Evolutionary conservation across 53 echinoderm and acorn worm species (phyloP), one percentile per base, ranked within the genome.

Genomic region (Henricia sp.): DNA sequence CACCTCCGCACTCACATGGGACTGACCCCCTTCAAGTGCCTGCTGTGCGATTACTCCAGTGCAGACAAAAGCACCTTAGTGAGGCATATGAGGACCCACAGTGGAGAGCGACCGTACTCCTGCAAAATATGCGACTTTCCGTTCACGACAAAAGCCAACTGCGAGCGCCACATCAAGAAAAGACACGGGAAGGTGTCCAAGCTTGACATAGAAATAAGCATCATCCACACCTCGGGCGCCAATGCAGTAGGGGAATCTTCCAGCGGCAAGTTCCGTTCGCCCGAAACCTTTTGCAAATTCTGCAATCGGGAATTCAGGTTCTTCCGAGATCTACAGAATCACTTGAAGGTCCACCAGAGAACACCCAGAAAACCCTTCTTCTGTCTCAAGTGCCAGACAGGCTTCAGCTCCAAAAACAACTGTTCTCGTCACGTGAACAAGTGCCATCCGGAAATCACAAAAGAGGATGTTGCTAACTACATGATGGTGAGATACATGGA

Each of bases 51-150:
- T 29, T 99, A 99, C 85, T 92, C 99, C n/a, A 99, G 99, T 75
- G 99, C 99, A 46, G 99, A 99, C 50, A 99, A 99, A 74, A 99
- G 99, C 72, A 99, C 99, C 57, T 72, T 99, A 30, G 94, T 99
- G 2, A 84, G 99, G 32, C 99, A 99, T 56, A 99, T 99, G 99
- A 85, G 99, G 41, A 99, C 99, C 38, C 99, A 99, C 87, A 99
- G 94, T 71, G 99, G 99, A 50, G 99, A 99, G 70, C 70, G 99
- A 1, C 99, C 99, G 2, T 99, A 92, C 62, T 82, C 94, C 25
- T 99, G 99, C 80, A 95, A 89, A 68, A 67, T 99, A 8, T 99
- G 99, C 42, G 91, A 95, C 41, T 99, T 99, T 86, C 90, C 99
- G 11, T 99, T 99, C 71, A 99, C 99, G 3, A 99, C 99, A 20